These are phyloP conservation scores for Montipora cactus DNA, from an alignment of 64 coral and sea anemone species.

Conservation along the genomic window DNA sequence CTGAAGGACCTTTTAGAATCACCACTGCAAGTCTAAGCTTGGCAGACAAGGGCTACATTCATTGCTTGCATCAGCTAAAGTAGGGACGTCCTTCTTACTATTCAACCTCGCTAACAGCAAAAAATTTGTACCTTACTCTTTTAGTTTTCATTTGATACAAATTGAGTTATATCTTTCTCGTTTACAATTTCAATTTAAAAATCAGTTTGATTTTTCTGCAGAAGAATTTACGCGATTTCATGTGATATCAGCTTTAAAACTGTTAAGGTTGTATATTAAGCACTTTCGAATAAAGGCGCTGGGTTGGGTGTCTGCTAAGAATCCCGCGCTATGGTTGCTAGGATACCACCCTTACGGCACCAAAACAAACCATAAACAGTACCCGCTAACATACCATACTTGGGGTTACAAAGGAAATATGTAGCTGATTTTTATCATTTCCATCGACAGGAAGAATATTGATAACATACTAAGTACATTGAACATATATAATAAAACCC, in stretches of 20 bases:
- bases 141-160: too few relatives aligned
- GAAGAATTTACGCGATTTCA: not conserved
- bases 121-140: too few relatives aligned
- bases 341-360: not conserved
- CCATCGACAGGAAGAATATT: not conserved
- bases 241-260: not conserved
- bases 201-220: not conserved
- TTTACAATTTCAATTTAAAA: not conserved
- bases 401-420: not conserved
- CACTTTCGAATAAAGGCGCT: not conserved
- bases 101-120: too few relatives aligned
- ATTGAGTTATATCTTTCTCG: not conserved
- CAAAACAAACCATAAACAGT: constrained; percentile 30
- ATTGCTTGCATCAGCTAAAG: too few relatives aligned
- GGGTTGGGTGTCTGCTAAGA: not conserved
- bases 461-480: not conserved
- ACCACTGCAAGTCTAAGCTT: too few relatives aligned
- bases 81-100: too few relatives aligned
- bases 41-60: too few relatives aligned
- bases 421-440: not conserved
- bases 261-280: not conserved
- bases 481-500: not conserved
- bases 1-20: too few relatives aligned
- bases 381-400: not conserved
- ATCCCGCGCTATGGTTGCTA: not conserved